A percentile compares a stretch with the other conserved stretches of the same genome.
phyloP scores from a whole-genome alignment of 1,140 invertebrate species.

The Drosophila nebulosa region DNA sequence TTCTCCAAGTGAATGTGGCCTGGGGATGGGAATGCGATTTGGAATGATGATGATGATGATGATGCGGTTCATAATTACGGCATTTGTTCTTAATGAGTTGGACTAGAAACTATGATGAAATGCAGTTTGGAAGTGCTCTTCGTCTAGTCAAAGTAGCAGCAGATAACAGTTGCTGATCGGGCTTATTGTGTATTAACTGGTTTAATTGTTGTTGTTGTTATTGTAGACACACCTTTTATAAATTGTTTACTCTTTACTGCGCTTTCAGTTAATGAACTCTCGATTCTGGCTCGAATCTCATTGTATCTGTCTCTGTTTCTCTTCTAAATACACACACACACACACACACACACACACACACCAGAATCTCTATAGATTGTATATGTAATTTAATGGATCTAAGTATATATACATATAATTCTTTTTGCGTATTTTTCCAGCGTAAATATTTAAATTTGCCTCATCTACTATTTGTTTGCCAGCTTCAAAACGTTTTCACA shows the following conservation, averaged over 20 bases:
- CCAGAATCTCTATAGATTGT: too few relatives aligned
- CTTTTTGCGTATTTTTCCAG: slow-evolving; percentile 53
- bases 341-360: not conserved
- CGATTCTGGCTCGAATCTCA: not conserved
- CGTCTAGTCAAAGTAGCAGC: not conserved
- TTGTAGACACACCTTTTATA: slow-evolving; percentile 1
- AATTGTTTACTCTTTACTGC: slow-evolving; percentile 1
- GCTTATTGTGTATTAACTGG: slow-evolving; percentile 25
- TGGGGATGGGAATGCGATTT: not conserved
- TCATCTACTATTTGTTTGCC: slow-evolving; percentile 44
- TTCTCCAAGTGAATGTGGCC: not conserved
- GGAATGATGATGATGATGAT: too few relatives aligned
- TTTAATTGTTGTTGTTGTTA: slow-evolving; percentile 18
- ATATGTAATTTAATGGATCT: not conserved
- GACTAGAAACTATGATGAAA: not conserved
- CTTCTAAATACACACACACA: not conserved
- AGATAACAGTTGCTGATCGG: not conserved
- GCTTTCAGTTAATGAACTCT: slow-evolving; percentile 5
- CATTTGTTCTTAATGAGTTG: slow-evolving; percentile 7
- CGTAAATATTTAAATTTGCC: slow-evolving; percentile 65
- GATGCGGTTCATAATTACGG: not conserved
- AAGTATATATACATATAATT: not conserved
- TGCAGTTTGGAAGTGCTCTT: not conserved
- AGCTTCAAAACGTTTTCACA: slow-evolving; percentile 16
- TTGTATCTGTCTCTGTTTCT: not conserved